phyloP scores from a whole-genome alignment of 2,888 invertebrate species.

The Drosophila infuscata region DNA sequence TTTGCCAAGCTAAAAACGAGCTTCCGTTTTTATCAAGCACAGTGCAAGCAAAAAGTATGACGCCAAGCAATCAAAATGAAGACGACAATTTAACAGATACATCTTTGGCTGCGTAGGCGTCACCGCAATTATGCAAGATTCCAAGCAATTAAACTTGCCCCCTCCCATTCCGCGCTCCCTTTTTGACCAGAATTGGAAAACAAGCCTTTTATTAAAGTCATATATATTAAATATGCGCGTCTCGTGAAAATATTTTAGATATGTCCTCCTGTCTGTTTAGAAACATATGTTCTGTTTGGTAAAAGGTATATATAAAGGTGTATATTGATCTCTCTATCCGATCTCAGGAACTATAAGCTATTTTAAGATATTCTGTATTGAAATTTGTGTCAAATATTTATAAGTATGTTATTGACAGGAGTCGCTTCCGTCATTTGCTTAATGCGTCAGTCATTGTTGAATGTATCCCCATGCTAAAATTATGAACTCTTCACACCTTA shows the following conservation, averaged over 20 bases:
- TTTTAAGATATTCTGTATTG: neutral
- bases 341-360: neutral
- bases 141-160: slow-evolving; percentile 50
- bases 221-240: neutral
- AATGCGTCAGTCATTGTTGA: slow-evolving; percentile 28
- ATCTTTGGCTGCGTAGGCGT: slow-evolving; percentile 29
- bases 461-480: slow-evolving; percentile 27
- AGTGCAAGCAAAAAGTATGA: slow-evolving; percentile 69
- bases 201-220: slow-evolving; percentile 5
- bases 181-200: slow-evolving; percentile 1
- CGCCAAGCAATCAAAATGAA: slow-evolving; percentile 63
- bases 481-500: slow-evolving; percentile 66
- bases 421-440: slow-evolving; percentile 5
- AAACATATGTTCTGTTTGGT: neutral
- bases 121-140: slow-evolving; percentile 40
- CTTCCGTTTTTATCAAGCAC: slow-evolving; percentile 51
- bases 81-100: slow-evolving; percentile 23
- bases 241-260: neutral
- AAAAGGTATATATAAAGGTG: neutral
- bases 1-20: slow-evolving; percentile 67
- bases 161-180: neutral
- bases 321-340: neutral
- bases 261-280: neutral
- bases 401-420: slow-evolving; percentile 11
- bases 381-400: slow-evolving; percentile 3